A percentile compares a stretch with the other conserved stretches of the same genome.
Evolutionary conservation across 2,797 vertebrate genomes (phyloP).

Genomic region (Iguana delicatissima): DNA sequence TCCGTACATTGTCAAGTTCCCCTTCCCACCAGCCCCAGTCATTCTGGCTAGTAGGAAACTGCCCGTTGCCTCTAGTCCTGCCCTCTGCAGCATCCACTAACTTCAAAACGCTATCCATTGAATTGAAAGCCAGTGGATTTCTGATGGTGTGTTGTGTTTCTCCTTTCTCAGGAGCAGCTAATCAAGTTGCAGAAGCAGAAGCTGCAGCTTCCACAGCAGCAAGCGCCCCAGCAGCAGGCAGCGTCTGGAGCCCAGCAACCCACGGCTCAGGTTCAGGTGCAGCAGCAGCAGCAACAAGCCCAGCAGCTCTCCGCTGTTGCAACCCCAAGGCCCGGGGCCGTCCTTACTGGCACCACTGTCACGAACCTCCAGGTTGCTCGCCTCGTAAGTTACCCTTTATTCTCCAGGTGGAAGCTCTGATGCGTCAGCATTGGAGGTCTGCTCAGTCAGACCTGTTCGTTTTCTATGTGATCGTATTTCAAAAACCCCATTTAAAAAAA

Average conservation of each 20-base stretch:
- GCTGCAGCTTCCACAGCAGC: slow-evolving; percentile 87
- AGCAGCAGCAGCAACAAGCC: slow-evolving; percentile 80
- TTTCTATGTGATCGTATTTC: too few relatives aligned
- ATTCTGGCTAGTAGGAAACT: neutral
- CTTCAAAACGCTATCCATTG: neutral
- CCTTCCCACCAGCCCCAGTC: neutral
- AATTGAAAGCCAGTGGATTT: neutral
- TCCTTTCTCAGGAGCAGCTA: slow-evolving; percentile 84
- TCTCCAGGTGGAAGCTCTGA: neutral
- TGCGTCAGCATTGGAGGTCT: too few relatives aligned
- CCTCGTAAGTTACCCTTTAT: slow-evolving; percentile 85
- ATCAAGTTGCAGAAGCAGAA: slow-evolving; percentile 95
- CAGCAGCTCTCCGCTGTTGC: slow-evolving; percentile 91
- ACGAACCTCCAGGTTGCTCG: slow-evolving; percentile 92
- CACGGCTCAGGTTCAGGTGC: slow-evolving; percentile 80
- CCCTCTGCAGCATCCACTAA: neutral
- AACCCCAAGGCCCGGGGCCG: slow-evolving; percentile 86
- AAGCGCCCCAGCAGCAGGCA: slow-evolving; percentile 73
- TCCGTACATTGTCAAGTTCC: neutral
- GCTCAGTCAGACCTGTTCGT: too few relatives aligned
- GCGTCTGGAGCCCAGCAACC: slow-evolving; percentile 83
- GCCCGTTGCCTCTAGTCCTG: neutral
- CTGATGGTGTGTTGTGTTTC: slow-evolving; percentile 11
- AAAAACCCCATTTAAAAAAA: too few relatives aligned
- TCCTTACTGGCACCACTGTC: slow-evolving; percentile 88